Base-by-base conservation (phyloP, 2,888 invertebrate species). In the Hymenopus coronatus region DNA sequence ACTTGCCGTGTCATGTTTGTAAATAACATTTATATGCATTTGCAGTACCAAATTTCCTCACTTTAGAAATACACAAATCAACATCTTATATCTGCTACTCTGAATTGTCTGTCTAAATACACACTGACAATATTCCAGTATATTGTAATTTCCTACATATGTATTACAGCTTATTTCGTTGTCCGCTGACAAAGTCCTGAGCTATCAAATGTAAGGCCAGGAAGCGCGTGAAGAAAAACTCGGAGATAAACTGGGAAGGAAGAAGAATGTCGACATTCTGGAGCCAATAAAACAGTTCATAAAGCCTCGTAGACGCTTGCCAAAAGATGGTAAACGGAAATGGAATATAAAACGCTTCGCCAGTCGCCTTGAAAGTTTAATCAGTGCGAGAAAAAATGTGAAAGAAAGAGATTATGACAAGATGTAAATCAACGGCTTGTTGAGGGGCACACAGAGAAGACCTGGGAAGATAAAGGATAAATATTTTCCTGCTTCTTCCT, bases 241-340 rank as follows among this genome's bases (percentile, higher is more conserved):
- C 4, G 15, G 54, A 25, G 54, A 70, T 70, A 70, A 70, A 70
- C 54, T 70, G 54, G 20, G 54, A 40, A 40, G 54, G 54, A 70
- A 70, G 54, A 70, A 70, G 54, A 70, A 70, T 70, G 54, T 70
- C 87, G 87, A 82, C 87, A 40, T 87, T 82, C 82, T 87, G 87
- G 87, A 87, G 87, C 82, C 87, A 87, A 82, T 87, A 82, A 87
- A 87, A 87, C 87, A 87, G 54, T 82, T 82, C 87, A 87, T 82
- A 82, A 87, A 87, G 30, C 40, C 54, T 85, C 85, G 54, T 27
- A 81, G 81, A 28, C 33, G 81, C 40, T 87, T 87, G 87, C 87
- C 87, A 87, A 87, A 87, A 87, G 30, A 33, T 30, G 25, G 28
- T 81, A 28, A 87, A 87, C 25, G 87, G 87, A 82, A 87, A 87